Conservation (phyloP, 1,140 invertebrate genomes). For the Argopecten irradians region DNA sequence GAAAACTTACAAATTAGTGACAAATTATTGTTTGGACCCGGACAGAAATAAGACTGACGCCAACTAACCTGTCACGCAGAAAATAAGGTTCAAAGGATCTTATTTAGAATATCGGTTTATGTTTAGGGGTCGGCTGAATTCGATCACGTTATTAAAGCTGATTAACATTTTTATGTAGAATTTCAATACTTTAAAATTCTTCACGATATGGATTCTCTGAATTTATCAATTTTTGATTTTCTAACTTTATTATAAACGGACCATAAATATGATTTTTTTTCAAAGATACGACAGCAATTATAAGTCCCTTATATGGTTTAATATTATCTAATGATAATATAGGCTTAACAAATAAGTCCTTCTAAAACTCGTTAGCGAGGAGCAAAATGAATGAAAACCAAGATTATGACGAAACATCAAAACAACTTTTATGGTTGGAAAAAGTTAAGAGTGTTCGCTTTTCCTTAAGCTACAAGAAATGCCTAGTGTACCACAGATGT, state of each 20-base stretch:
- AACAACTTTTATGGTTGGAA: background rate
- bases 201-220: no score
- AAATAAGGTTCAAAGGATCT: background rate
- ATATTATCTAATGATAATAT: no score
- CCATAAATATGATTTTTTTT: no score
- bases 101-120: background rate
- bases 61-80: background rate
- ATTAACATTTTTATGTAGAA: background rate
- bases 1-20: conserved; percentile 11
- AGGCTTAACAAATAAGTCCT: no score
- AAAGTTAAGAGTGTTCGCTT: background rate
- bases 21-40: background rate
- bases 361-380: no score
- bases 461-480: background rate
- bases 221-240: no score
- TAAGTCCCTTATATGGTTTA: no score
- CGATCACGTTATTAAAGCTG: background rate
- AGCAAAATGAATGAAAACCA: no score
- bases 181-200: background rate
- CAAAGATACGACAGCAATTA: no score
- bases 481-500: conserved; percentile 1
- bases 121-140: background rate
- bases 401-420: no score
- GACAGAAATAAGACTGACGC: background rate
- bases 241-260: no score